Base-by-base conservation (phyloP, 2,113 vertebrate genomes). In the Microcebus jonahi region DNA sequence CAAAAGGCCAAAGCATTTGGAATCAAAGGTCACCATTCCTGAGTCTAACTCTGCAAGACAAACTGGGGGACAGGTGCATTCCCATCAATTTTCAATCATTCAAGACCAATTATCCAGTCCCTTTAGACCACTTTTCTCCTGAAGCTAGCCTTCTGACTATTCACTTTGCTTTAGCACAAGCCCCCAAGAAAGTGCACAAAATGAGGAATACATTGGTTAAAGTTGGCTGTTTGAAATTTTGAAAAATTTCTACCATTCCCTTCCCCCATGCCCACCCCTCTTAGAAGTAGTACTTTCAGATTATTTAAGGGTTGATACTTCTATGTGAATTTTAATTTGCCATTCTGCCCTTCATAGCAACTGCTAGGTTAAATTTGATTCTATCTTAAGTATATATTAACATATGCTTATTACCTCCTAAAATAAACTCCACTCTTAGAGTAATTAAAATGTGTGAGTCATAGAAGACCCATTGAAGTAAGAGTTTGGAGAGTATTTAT, bases 341-440 rank as follows among this genome's bases (percentile, higher is more conserved):
- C 36, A 27, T 57, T 90, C 59, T 89, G 29, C 29, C 34, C 53
- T 85, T 79, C 29, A 15, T 45, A 90, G 87, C 6, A 87, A 79
- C 17, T 36, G 18, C 17, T 34, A 70, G 34, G 25, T 68, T 92
- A 90, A 87, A 90, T 25, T 2, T 86, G 36, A 89, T 11, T 82
- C 68, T 91, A 63, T 86, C 86, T 70, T 70, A 89, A 85, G 45
- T 10, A 48, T 63, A 83, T 83, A 31, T 89, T 94, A 92, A 83
- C 50, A 90, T 23, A 73, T 14, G 23, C 55, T 57, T 85, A 86
- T 21, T 45, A 84, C 45, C 48, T 73, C 31, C 81, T 84, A 61
- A 90, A 92, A 61, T 59, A 34, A 90, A 87, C 53, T 84, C 39
- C 7, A 57, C 55, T 81, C 31, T 73, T 82, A 83, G 76, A 71